A percentile compares a stretch with the other conserved stretches of the same genome.
phyloP scores from a whole-genome alignment of 2,888 invertebrate genomes.

The Ormyrus thymus region DNA sequence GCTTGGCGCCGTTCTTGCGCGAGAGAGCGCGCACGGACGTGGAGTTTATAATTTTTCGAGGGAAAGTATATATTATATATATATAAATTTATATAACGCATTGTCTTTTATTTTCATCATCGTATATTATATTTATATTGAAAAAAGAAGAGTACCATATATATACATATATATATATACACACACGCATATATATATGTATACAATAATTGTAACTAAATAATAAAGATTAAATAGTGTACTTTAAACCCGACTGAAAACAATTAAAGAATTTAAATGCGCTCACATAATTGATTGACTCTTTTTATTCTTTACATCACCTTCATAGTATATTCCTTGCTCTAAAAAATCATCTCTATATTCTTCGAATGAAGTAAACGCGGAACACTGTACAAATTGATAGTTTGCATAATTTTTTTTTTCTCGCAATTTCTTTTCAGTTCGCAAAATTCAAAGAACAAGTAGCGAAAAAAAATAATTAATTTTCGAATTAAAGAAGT shows the following conservation, averaged over 20 bases:
- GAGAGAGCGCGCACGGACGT: neutral
- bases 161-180: slow-evolving; percentile 62
- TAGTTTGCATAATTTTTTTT: too few relatives aligned
- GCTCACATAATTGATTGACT: slow-evolving; percentile 56
- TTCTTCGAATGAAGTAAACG: too few relatives aligned
- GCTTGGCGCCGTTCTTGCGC: slow-evolving; percentile 6
- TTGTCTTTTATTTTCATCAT: slow-evolving; percentile 63
- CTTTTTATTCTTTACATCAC: slow-evolving; percentile 5
- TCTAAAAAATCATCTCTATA: too few relatives aligned
- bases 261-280: slow-evolving; percentile 69
- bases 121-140: slow-evolving; percentile 67
- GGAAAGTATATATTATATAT: slow-evolving; percentile 51
- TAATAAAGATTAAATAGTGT: slow-evolving; percentile 67
- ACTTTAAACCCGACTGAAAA: slow-evolving; percentile 69
- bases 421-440: neutral
- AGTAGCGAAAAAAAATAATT: neutral
- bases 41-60: slow-evolving; percentile 51
- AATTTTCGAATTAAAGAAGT: slow-evolving; percentile 56
- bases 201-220: slow-evolving; percentile 63
- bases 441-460: neutral
- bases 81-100: slow-evolving; percentile 57
- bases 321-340: neutral
- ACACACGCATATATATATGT: slow-evolving; percentile 62
- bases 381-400: too few relatives aligned
- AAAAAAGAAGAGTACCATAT: slow-evolving; percentile 62